Evolutionary conservation across 1,140 invertebrate genomes (phyloP).

Genomic region (Chrysomallon squamiferum): DNA sequence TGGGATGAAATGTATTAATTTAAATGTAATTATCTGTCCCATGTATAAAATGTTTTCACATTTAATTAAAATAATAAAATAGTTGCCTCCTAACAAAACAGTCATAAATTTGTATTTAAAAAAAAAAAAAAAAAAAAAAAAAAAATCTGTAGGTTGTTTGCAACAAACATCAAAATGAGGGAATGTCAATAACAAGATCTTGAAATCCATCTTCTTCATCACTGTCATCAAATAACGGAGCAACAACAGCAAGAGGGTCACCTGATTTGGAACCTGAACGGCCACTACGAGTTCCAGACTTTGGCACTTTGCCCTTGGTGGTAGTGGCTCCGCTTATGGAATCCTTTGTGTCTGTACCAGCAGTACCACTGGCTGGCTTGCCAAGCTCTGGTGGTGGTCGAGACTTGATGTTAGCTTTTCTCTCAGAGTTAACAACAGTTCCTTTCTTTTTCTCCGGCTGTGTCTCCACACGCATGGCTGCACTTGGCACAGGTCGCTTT

Average conservation of each 20-base stretch:
- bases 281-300: conserved; percentile 1
- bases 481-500: no score
- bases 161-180: conserved; percentile 8
- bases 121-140: no score
- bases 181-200: conserved; percentile 52
- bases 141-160: no score
- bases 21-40: no score
- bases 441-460: conserved; percentile 1
- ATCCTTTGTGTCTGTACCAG: not conserved
- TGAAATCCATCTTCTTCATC: conserved; percentile 45
- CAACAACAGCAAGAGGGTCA: conserved; percentile 20
- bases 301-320: not conserved
- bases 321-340: not conserved
- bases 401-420: conserved; percentile 9
- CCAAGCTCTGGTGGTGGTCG: not conserved
- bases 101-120: no score
- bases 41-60: no score
- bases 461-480: no score
- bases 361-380: not conserved
- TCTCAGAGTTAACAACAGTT: conserved; percentile 14
- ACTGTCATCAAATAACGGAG: conserved; percentile 48
- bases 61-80: no score
- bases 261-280: not conserved
- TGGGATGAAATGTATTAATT: no score
- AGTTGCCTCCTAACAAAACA: no score